phyloP scores from a whole-genome alignment of 2,888 invertebrate genomes.

The Aspidiotus destructor region DNA sequence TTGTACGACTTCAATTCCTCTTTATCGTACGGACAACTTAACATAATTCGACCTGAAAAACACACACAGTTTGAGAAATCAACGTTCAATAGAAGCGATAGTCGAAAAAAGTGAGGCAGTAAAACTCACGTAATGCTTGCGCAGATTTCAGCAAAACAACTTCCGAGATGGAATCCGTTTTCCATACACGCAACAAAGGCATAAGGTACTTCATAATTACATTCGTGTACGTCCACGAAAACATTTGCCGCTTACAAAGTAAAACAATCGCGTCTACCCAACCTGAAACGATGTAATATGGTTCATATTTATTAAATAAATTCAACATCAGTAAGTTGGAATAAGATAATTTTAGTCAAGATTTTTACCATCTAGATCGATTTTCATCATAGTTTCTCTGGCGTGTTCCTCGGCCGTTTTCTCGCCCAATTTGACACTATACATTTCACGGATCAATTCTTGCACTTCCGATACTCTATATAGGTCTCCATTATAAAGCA shows the following conservation, averaged over 20 bases:
- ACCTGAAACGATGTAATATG: slow-evolving; percentile 3
- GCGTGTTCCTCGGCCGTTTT: slow-evolving; percentile 23
- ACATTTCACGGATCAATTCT: slow-evolving; percentile 2
- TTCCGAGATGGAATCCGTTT: slow-evolving; percentile 7
- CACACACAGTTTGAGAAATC: no score
- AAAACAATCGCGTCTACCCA: slow-evolving; percentile 21
- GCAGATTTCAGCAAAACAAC: slow-evolving; percentile 4
- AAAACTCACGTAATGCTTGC: slow-evolving; percentile 14
- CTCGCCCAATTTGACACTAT: slow-evolving; percentile 14
- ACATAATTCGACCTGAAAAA: no score
- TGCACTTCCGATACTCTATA: slow-evolving; percentile 14
- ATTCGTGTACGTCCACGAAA: slow-evolving; percentile 16
- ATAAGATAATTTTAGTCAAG: neutral
- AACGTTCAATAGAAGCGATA: no score
- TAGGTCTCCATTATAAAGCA: neutral
- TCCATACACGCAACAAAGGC: slow-evolving; percentile 12
- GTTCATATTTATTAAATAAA: neutral
- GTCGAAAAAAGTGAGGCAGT: no score
- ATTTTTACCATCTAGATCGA: slow-evolving; percentile 5
- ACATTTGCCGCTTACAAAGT: slow-evolving; percentile 16
- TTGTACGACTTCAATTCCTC: no score
- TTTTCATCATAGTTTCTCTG: slow-evolving; percentile 15
- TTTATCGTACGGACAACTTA: no score
- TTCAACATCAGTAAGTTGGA: neutral
- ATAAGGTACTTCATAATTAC: slow-evolving; percentile 23